Percentiles rank a stretch among this genome's conserved stretches.
Conservation (phyloP, 2,888 invertebrate genomes). For the Neoascia interrupta region DNA sequence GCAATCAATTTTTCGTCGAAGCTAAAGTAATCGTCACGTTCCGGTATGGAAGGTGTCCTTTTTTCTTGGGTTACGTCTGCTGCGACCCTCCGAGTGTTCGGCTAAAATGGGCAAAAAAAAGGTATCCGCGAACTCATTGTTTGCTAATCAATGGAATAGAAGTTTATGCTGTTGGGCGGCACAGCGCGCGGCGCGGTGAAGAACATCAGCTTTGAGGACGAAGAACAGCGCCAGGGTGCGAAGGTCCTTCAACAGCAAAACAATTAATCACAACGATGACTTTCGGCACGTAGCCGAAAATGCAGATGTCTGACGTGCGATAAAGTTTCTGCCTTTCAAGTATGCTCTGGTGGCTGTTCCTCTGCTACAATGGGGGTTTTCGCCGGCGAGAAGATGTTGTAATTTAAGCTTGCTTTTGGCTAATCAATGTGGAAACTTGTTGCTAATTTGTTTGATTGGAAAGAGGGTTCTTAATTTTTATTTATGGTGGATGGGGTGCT, state of each 20-base stretch:
- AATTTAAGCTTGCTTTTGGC: slow-evolving; percentile 43
- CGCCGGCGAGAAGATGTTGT: slow-evolving; percentile 29
- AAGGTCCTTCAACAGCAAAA: slow-evolving; percentile 42
- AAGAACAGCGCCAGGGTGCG: slow-evolving; percentile 3
- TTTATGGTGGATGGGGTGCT: no score
- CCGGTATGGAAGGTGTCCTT: slow-evolving; percentile 46
- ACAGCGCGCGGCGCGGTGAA: slow-evolving; percentile 7
- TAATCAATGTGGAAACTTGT: slow-evolving; percentile 61
- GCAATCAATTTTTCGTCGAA: slow-evolving; percentile 49
- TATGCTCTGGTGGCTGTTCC: not conserved
- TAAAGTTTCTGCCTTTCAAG: slow-evolving; percentile 52
- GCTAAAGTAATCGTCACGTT: slow-evolving; percentile 56
- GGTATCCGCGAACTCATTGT: slow-evolving; percentile 66
- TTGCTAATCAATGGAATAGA: slow-evolving; percentile 65
- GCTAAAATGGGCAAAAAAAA: slow-evolving; percentile 20
- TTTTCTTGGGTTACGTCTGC: not conserved
- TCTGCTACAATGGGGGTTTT: not conserved
- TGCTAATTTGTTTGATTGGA: slow-evolving; percentile 63
- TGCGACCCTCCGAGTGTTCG: not conserved
- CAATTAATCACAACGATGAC: slow-evolving; percentile 68
- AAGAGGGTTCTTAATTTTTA: no score
- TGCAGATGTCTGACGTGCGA: slow-evolving; percentile 66
- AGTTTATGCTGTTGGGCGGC: slow-evolving; percentile 31
- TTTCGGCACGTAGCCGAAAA: slow-evolving; percentile 58
- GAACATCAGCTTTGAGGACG: slow-evolving; percentile 5